Evolutionary conservation across 2,888 invertebrate genomes (phyloP).

Genomic region (Eupithecia dodoneata): DNA sequence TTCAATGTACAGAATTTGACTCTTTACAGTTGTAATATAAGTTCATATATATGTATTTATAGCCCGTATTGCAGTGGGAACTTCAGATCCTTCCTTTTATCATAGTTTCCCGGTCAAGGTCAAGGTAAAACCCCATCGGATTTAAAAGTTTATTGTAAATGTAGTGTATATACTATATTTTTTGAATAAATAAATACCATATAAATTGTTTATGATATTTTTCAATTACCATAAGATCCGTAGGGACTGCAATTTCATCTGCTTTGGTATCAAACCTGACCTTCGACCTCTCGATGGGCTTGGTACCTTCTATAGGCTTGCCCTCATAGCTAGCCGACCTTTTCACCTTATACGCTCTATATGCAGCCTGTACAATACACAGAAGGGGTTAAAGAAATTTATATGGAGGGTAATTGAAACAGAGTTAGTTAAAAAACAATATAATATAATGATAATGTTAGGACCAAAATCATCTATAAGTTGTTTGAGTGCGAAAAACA

Average conservation of each 20-base stretch:
- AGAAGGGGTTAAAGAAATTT: no score
- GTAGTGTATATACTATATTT: no score
- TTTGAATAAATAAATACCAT: no score
- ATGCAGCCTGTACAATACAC: background rate
- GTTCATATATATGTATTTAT: no score
- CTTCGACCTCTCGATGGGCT: background rate
- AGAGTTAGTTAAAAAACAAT: no score
- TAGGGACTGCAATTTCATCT: background rate
- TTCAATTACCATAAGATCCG: background rate
- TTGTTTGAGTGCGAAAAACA: background rate
- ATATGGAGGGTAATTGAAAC: no score
- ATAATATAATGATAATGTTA: no score
- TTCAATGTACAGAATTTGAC: no score
- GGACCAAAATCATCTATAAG: no score
- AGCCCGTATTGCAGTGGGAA: background rate
- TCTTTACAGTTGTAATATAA: no score
- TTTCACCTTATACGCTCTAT: background rate
- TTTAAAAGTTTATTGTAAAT: no score
- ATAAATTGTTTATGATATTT: background rate
- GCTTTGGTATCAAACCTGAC: conserved; percentile 1
- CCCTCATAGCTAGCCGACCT: background rate
- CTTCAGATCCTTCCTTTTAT: background rate
- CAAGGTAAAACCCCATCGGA: no score
- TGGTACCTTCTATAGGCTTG: background rate
- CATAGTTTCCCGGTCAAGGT: background rate